Conservation (phyloP, 2,797 vertebrate species). For the Eulemur coronatus region DNA sequence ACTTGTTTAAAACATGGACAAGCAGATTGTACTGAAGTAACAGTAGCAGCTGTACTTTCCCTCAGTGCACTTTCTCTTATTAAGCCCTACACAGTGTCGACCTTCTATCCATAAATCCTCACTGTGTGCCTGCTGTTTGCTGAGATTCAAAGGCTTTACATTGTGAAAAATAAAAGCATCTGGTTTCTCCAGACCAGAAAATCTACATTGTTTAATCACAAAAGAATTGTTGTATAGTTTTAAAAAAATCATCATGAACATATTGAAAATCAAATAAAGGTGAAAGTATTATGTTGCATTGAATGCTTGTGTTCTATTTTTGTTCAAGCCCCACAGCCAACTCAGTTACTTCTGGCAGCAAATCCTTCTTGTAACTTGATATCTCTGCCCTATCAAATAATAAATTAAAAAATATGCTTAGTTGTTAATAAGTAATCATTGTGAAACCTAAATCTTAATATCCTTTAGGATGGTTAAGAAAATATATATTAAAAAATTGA, state of each 20-base stretch:
- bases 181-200: neutral
- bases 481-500: neutral
- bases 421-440: neutral
- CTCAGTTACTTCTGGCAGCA: neutral
- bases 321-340: neutral
- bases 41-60: neutral
- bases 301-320: neutral
- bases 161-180: neutral
- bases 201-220: neutral
- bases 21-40: neutral
- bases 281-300: neutral
- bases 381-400: neutral
- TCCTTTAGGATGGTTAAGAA: neutral
- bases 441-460: neutral
- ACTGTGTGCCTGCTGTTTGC: neutral
- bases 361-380: neutral
- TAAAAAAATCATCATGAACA: neutral
- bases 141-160: slow-evolving; percentile 20
- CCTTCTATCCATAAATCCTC: neutral
- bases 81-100: neutral
- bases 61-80: neutral
- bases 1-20: neutral
- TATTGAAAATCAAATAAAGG: slow-evolving; percentile 4
- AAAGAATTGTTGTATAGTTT: neutral
- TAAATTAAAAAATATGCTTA: neutral